phyloP scores from a whole-genome alignment of 2,113 vertebrate genomes.

The Poeciliopsis turrubarensis region DNA sequence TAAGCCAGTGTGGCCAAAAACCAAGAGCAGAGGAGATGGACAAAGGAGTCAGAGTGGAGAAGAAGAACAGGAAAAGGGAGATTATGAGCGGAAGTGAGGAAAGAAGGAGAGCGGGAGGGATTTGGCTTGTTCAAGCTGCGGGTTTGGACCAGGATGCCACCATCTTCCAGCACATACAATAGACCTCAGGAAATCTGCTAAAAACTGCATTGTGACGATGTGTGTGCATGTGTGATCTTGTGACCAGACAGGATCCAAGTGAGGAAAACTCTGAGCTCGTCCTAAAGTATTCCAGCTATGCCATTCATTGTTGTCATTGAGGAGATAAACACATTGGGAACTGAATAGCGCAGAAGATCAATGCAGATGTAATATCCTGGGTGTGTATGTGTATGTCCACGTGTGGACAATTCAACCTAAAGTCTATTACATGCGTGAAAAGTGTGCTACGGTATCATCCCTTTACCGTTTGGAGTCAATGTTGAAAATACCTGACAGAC shows the following conservation, averaged over 20 bases:
- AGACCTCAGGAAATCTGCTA: conserved; percentile 77
- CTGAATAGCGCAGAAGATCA: conserved; percentile 57
- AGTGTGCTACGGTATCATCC: too few relatives aligned
- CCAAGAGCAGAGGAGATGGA: neutral
- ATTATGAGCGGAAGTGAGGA: conserved; percentile 22
- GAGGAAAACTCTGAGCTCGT: conserved; percentile 63
- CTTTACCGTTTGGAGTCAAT: too few relatives aligned
- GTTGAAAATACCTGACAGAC: too few relatives aligned
- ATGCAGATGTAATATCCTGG: conserved; percentile 43
- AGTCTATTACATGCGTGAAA: too few relatives aligned
- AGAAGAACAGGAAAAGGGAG: conserved; percentile 16
- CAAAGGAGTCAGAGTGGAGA: conserved; percentile 7
- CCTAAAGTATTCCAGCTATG: conserved; percentile 79
- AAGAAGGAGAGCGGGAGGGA: conserved; percentile 4
- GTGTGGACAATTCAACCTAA: too few relatives aligned
- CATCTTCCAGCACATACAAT: conserved; percentile 75
- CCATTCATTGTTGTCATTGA: conserved; percentile 73
- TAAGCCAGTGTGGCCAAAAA: neutral
- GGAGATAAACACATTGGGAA: conserved; percentile 70
- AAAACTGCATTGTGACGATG: conserved; percentile 63
- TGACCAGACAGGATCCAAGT: conserved; percentile 63
- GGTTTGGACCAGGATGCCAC: conserved; percentile 67
- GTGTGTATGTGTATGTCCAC: too few relatives aligned
- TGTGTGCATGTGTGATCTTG: conserved; percentile 2
- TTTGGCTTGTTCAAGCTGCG: conserved; percentile 54